phyloP scores from a whole-genome alignment of 64 coral and sea anemone species.

The Anthopleura sola region DNA sequence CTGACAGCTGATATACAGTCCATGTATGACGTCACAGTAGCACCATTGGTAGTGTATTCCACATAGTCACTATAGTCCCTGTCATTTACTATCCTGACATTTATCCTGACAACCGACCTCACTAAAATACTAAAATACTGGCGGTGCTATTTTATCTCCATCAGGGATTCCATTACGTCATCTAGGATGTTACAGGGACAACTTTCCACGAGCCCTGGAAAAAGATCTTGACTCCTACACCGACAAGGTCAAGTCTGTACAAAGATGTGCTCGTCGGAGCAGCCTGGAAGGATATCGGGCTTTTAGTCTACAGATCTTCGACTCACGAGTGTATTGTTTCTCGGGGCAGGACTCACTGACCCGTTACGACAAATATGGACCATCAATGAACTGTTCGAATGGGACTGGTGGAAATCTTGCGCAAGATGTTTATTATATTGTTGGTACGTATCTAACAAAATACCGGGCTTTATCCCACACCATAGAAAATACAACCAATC shows the following conservation, averaged over 20 bases:
- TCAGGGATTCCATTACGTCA: neutral
- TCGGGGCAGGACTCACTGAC: neutral
- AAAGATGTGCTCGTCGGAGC: neutral
- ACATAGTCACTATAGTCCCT: too few species aligned
- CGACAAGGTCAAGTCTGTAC: neutral
- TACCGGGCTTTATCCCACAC: too few species aligned
- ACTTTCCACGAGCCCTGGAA: neutral
- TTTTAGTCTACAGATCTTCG: neutral
- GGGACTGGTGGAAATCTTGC: neutral
- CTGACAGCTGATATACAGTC: too few species aligned
- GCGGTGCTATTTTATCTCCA: too few species aligned
- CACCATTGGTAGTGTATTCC: too few species aligned
- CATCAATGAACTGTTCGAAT: neutral
- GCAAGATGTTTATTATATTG: neutral
- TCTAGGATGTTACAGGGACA: neutral
- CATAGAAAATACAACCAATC: too few species aligned
- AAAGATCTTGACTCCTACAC: neutral
- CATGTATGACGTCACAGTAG: too few species aligned
- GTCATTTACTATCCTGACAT: too few species aligned
- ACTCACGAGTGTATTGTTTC: neutral
- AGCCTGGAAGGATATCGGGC: neutral
- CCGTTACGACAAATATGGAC: neutral
- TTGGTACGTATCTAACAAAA: neutral
- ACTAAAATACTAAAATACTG: too few species aligned
- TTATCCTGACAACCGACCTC: too few species aligned